Percentiles rank a stretch among this genome's conserved stretches.
Evolutionary conservation across 2,888 invertebrate species (phyloP).

Genomic region (Andrena dorsata): DNA sequence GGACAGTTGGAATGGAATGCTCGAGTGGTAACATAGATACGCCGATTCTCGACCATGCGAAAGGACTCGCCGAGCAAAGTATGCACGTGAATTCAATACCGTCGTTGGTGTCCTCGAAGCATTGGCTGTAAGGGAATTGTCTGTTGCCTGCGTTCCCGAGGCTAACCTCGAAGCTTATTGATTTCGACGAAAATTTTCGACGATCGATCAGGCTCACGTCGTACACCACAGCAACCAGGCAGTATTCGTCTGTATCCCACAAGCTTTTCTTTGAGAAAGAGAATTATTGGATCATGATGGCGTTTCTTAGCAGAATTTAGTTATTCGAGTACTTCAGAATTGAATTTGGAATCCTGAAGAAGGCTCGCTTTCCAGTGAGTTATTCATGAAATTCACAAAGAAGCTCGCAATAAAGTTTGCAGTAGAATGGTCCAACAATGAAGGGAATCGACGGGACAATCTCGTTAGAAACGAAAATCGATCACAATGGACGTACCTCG

Average conservation of each 20-base stretch:
- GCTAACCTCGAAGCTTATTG: conserved; percentile 89
- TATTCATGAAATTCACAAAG: too few relatives aligned
- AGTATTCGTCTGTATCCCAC: conserved; percentile 88
- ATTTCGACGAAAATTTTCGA: conserved; percentile 85
- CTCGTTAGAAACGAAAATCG: not conserved
- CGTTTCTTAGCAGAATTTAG: not conserved
- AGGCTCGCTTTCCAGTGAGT: too few relatives aligned
- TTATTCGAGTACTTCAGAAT: too few relatives aligned
- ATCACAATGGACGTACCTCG: conserved; percentile 83
- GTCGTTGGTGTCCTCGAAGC: conserved; percentile 55
- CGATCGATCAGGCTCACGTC: conserved; percentile 90
- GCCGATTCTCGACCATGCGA: not conserved
- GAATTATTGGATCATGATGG: not conserved
- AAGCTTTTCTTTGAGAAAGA: conserved; percentile 36
- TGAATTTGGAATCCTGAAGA: too few relatives aligned
- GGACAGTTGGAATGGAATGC: not conserved
- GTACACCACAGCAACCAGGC: conserved; percentile 88
- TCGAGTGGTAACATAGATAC: not conserved
- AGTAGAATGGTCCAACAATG: not conserved
- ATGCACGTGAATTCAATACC: conserved; percentile 21
- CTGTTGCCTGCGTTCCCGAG: conserved; percentile 87
- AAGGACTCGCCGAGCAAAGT: not conserved
- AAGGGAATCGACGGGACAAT: not conserved
- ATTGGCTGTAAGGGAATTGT: conserved; percentile 75
- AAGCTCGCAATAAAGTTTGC: too few relatives aligned